These are phyloP conservation scores for Zosterops borbonicus DNA, from an alignment of 2,113 vertebrate species.

Conservation along the genomic window DNA sequence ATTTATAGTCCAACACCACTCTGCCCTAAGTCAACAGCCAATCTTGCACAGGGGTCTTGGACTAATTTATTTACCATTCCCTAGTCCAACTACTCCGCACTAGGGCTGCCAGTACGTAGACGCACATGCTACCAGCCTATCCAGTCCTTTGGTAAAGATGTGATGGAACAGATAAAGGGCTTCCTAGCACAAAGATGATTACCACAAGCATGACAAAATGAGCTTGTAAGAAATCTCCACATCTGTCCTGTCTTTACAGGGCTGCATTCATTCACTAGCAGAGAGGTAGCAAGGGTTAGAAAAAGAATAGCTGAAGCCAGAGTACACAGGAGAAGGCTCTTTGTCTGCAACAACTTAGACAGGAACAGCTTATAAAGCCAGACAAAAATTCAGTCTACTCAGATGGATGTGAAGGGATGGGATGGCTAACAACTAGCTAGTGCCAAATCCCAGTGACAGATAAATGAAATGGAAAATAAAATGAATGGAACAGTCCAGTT, in stretches of 20 bases:
- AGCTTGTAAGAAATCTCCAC: background rate
- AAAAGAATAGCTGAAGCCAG: background rate
- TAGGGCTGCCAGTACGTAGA: background rate
- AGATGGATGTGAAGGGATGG: background rate
- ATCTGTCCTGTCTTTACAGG: background rate
- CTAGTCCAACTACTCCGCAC: background rate
- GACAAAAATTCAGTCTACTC: slow-evolving; percentile 3
- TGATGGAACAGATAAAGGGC: background rate
- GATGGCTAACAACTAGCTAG: background rate
- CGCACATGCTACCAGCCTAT: background rate
- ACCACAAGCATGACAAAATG: background rate
- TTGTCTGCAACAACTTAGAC: background rate
- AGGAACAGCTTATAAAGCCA: background rate
- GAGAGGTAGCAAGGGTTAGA: background rate
- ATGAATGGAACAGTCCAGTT: background rate
- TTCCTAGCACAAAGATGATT: background rate
- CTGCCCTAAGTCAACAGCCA: background rate
- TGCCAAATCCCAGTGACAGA: background rate
- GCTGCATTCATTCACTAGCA: background rate
- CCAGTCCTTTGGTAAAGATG: background rate
- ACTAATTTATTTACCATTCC: background rate
- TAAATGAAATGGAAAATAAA: slow-evolving; percentile 10
- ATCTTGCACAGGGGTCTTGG: background rate
- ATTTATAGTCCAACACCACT: background rate
- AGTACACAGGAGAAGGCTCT: background rate